A percentile compares a stretch with the other conserved stretches of the same genome.
phyloP scores from a whole-genome alignment of 2,888 invertebrate species.

The Oscheius sp. region DNA sequence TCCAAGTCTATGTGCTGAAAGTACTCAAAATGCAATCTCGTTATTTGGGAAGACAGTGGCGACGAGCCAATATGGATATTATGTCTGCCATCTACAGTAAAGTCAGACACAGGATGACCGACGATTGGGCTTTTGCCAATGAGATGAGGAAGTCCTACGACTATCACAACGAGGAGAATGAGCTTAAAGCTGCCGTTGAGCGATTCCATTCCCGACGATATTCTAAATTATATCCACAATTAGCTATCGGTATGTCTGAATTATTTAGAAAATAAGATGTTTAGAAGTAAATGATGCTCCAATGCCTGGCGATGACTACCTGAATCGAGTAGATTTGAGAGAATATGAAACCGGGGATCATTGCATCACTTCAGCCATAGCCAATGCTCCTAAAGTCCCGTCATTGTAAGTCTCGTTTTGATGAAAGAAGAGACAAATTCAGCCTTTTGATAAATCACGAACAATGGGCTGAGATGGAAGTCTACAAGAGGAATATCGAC shows the following conservation, averaged over 20 bases:
- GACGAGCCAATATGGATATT: slow-evolving; percentile 98
- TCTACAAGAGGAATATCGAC: slow-evolving; percentile 79
- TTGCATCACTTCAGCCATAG: slow-evolving; percentile 55
- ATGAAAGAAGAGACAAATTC: background rate
- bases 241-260: slow-evolving; percentile 49
- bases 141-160: slow-evolving; percentile 74
- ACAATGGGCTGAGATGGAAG: slow-evolving; percentile 94
- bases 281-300: slow-evolving; percentile 51
- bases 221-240: slow-evolving; percentile 71
- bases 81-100: slow-evolving; percentile 98
- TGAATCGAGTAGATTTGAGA: slow-evolving; percentile 48
- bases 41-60: slow-evolving; percentile 97
- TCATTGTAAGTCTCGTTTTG: slow-evolving; percentile 1
- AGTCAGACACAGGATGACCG: slow-evolving; percentile 81
- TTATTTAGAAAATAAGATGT: background rate
- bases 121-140: slow-evolving; percentile 99
- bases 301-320: slow-evolving; percentile 54
- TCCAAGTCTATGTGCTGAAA: slow-evolving; percentile 96
- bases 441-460: slow-evolving; percentile 78
- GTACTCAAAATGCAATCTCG: slow-evolving; percentile 99
- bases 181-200: slow-evolving; percentile 90
- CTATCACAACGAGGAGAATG: slow-evolving; percentile 89
- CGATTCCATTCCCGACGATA: slow-evolving; percentile 93
- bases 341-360: slow-evolving; percentile 60
- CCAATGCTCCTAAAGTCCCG: slow-evolving; percentile 18